A percentile compares a stretch with the other conserved stretches of the same genome.
Conservation (phyloP, 53 echinoderm and acorn worm genomes). For the Antedon mediterranea region DNA sequence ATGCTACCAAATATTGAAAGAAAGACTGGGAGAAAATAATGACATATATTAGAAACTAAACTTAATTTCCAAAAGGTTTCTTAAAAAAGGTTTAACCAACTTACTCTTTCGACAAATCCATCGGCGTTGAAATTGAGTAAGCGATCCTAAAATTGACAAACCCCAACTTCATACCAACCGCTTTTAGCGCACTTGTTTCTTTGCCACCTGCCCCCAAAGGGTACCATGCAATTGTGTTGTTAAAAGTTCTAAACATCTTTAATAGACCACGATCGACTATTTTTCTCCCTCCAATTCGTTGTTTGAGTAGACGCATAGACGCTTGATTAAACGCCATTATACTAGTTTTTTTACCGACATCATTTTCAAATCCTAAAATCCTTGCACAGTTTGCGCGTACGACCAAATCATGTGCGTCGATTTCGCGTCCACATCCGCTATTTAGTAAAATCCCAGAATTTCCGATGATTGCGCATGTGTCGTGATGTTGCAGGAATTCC, state of each 20-base stretch:
- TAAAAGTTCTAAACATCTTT: not conserved
- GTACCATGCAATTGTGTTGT: constrained; percentile 10
- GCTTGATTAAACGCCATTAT: constrained; percentile 13
- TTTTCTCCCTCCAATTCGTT: not conserved
- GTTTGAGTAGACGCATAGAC: not conserved
- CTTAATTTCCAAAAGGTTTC: not conserved
- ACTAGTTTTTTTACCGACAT: constrained; percentile 9
- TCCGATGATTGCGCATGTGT: constrained; percentile 7
- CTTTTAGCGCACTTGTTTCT: too few relatives aligned
- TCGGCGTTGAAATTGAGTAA: constrained; percentile 1
- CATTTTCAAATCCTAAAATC: not conserved
- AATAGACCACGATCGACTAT: not conserved
- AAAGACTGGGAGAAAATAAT: too few relatives aligned
- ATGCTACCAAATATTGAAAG: too few relatives aligned
- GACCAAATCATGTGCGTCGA: constrained; percentile 16
- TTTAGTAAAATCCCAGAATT: constrained; percentile 7
- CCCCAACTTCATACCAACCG: too few relatives aligned
- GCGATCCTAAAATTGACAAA: constrained; percentile 1
- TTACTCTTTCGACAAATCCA: not conserved
- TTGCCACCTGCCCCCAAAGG: not conserved
- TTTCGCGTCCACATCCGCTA: constrained; percentile 7
- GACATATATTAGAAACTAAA: too few relatives aligned
- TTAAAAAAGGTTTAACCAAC: not conserved
- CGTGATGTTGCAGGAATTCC: not conserved
- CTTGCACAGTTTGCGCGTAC: constrained; percentile 10